Conservation (phyloP, 1,140 invertebrate species). For the Lepidurus packardi region DNA sequence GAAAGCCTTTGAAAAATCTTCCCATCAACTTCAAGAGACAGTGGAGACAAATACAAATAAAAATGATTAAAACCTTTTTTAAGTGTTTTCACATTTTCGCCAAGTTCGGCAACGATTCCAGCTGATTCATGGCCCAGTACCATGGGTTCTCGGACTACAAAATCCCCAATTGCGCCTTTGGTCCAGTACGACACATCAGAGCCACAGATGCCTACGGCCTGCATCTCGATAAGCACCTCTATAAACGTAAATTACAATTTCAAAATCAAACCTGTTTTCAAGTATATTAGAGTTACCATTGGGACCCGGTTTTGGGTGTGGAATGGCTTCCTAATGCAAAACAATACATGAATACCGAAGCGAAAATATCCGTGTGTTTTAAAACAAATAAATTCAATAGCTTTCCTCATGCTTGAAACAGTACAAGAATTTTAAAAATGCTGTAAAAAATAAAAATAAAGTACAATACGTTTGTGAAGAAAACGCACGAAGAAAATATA, state of each 20-base stretch:
- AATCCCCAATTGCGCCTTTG: slow-evolving; percentile 72
- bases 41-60: background rate
- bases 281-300: slow-evolving; percentile 7
- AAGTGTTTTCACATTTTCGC: slow-evolving; percentile 67
- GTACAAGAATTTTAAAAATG: too few species aligned
- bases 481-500: too few species aligned
- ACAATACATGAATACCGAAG: background rate
- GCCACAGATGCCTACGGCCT: slow-evolving; percentile 90
- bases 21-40: background rate
- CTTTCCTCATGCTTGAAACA: too few species aligned
- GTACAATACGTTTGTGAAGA: too few species aligned
- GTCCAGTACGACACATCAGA: slow-evolving; percentile 90
- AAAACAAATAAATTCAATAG: too few species aligned
- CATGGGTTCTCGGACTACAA: slow-evolving; percentile 75
- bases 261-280: slow-evolving; percentile 16
- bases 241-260: slow-evolving; percentile 35
- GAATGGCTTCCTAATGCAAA: background rate
- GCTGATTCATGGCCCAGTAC: slow-evolving; percentile 84
- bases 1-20: background rate
- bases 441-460: too few species aligned
- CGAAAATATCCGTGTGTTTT: background rate
- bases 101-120: slow-evolving; percentile 62
- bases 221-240: slow-evolving; percentile 85
- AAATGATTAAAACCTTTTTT: slow-evolving; percentile 49
- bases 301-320: background rate